Conservation (phyloP, 2,797 vertebrate genomes). For the Crenichthys baileyi region DNA sequence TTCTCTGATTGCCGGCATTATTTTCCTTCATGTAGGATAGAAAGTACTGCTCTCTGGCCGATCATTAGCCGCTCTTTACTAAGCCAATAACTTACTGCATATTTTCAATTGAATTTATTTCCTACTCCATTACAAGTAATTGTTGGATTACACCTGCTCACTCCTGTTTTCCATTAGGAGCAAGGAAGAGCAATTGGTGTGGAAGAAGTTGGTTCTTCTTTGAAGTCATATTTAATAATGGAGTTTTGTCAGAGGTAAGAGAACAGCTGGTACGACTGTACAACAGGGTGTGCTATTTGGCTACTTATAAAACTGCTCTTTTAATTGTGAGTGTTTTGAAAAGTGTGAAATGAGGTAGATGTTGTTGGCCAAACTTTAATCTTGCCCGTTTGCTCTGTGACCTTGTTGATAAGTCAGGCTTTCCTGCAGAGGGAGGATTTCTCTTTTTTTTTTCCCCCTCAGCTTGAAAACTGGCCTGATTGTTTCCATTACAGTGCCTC, state of each 20-base stretch:
- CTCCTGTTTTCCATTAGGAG: neutral
- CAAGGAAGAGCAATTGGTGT: neutral
- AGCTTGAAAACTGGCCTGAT: slow-evolving; percentile 28
- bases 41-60: too few relatives aligned
- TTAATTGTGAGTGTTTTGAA: neutral
- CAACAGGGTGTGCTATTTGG: slow-evolving; percentile 10
- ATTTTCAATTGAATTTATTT: neutral
- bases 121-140: neutral
- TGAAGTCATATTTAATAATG: neutral
- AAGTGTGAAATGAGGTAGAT: slow-evolving; percentile 3
- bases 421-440: neutral
- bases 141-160: neutral
- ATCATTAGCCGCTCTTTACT: neutral
- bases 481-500: slow-evolving; percentile 31
- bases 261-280: neutral
- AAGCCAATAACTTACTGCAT: neutral
- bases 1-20: neutral
- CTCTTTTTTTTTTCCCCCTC: neutral
- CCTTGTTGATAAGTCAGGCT: neutral
- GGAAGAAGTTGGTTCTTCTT: neutral
- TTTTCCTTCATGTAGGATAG: too few relatives aligned
- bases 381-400: slow-evolving; percentile 4
- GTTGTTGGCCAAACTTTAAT: slow-evolving; percentile 32
- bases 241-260: neutral
- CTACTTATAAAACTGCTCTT: neutral